Base-by-base conservation (phyloP, 2,888 invertebrate genomes). In the Troides aeacus region DNA sequence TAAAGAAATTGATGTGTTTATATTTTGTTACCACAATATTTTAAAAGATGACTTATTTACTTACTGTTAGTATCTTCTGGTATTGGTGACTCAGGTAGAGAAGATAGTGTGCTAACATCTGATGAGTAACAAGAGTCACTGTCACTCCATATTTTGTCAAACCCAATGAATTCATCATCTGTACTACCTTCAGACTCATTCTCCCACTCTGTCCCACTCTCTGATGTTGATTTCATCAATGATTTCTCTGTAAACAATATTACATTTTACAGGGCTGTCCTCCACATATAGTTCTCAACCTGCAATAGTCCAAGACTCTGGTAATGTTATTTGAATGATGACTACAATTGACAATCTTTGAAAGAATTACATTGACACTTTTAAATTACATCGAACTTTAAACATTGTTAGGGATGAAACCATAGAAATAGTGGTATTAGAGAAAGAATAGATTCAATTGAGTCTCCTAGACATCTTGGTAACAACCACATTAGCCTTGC, bases 1-100 rank as follows among this genome's bases (percentile, higher is more conserved):
- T 10, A 39, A 39, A 39, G 7, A 10, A 39, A 39, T 39, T 39
- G 1, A 39, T 39, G 39, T 1, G 7, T 39, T 39, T 39, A 39
- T 8, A 39, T 10, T 39, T 39, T 10, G 10, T 39, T 39, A 39
- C 10, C 6, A 0, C 39, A 39, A 39, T 24, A 60, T 36, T 36
- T 36, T 18, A 57, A 21, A 57, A 59, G 10, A 42, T 60, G 39
- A 17, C 6, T 18, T 57, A 21, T 53, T 60, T 63, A 84, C 93
- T 93, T 91, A 96, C 96, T 94, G 79, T 96, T 96, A 10, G 95
- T 95, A 79, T 97, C 97, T 78, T 97, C 97, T n/a, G 94, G 95
- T 60, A 95, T 82, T 4, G 96, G 95, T 1, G 96, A 95, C 68
- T 93, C 93, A 1, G 93, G 89, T 68, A 94, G 87, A 7, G 95